phyloP scores from a whole-genome alignment of 2,113 vertebrate genomes.

The Eptesicus fuscus region DNA sequence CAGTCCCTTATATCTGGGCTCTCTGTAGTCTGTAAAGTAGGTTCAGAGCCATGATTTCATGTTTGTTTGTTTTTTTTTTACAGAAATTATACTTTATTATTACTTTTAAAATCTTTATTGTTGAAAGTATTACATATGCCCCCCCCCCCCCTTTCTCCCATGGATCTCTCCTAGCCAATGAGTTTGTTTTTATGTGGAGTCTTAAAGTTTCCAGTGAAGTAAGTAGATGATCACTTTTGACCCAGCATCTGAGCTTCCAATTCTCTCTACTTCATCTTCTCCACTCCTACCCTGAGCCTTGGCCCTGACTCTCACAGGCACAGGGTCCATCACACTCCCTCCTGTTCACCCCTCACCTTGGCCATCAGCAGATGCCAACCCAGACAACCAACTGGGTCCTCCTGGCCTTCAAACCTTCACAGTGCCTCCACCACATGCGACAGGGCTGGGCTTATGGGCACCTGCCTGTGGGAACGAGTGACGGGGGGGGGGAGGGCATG shows the following conservation, averaged over 20 bases:
- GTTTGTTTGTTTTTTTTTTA: not conserved
- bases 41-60: not conserved
- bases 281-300: not conserved
- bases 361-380: not conserved
- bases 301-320: not conserved
- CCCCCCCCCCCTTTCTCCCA: no score
- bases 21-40: not conserved
- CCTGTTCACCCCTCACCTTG: not conserved
- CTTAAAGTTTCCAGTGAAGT: not conserved
- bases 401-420: not conserved
- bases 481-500: not conserved
- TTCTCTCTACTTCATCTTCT: not conserved
- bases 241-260: not conserved
- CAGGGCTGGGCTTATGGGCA: not conserved
- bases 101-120: no score
- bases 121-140: no score
- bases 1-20: not conserved
- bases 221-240: not conserved
- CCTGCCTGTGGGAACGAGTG: not conserved
- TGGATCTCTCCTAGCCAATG: no score
- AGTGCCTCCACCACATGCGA: no score
- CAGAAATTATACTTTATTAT: no score
- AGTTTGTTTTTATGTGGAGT: not conserved
- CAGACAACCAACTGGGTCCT: no score
- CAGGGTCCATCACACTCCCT: not conserved